Percentiles rank a stretch among this genome's conserved stretches.
phyloP scores from a whole-genome alignment of 2,797 vertebrate species.

The Mastacembelus armatus region DNA sequence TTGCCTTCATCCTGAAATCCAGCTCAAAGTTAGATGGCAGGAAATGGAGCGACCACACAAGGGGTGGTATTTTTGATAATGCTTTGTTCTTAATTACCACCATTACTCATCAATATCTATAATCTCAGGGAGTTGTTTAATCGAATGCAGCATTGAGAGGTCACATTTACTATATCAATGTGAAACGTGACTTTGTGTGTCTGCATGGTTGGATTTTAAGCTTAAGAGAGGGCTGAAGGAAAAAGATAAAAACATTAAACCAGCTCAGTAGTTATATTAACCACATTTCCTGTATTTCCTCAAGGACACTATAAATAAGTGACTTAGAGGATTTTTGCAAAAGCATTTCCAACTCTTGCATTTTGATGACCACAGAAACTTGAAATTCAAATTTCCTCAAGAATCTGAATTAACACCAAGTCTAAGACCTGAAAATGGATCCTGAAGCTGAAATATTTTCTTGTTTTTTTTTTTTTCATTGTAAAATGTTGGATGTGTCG shows the following conservation, averaged over 20 bases:
- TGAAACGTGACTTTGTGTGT: constrained; percentile 16
- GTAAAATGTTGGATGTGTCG: constrained; percentile 38
- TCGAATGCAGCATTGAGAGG: constrained; percentile 2
- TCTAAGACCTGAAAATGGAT: constrained; percentile 12
- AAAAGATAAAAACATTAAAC: background rate
- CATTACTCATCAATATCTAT: constrained; percentile 30
- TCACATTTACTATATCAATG: constrained; percentile 5
- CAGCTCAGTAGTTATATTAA: background rate
- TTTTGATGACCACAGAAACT: constrained; percentile 22
- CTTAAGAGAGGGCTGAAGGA: background rate
- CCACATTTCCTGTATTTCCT: constrained; percentile 14
- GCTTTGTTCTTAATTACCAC: constrained; percentile 18
- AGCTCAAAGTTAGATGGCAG: constrained; percentile 54
- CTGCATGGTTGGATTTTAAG: background rate
- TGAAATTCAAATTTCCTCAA: constrained; percentile 24
- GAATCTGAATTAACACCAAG: constrained; percentile 31
- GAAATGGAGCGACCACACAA: constrained; percentile 49
- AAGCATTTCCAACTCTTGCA: constrained; percentile 16
- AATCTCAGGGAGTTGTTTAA: constrained; percentile 18
- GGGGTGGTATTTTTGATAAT: constrained; percentile 55
- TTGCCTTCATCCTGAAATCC: constrained; percentile 47
- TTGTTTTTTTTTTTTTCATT: constrained; percentile 23
- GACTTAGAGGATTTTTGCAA: constrained; percentile 9
- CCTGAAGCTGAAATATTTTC: constrained; percentile 19
- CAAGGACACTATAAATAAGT: background rate